Evolutionary conservation across 64 coral and sea anemone species (phyloP), one percentile per base, ranked within the genome.

Genomic region (Astreopora myriophthalma): DNA sequence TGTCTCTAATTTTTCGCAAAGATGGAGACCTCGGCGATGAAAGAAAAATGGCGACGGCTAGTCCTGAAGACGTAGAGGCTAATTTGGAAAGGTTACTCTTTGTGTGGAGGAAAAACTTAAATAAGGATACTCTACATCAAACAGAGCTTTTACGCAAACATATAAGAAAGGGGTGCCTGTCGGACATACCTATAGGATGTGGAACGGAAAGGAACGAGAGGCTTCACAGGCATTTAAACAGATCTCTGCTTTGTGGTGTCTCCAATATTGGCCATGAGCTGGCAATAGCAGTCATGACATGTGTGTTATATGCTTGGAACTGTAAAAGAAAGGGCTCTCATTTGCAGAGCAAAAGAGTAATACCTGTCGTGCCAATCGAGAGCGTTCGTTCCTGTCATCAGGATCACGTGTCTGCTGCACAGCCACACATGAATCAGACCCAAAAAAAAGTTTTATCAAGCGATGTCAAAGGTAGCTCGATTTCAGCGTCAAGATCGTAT

Each of bases 221-320:
- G 12, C 73, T 98, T 48, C 96, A 98, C 19, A 42, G 92, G 29
- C 87, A 92, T 34, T 42, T 98, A 19, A 81, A 94, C 8, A 81
- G 95, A 39, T 95, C 93, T 20, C 48, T 92, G 13, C 71, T 98
- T 3, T 88, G 89, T 48, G 89, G 90, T 90, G 93, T 92, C 0
- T 89, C 93, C 20, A 87, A 92, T 8, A 71, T 98, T 6, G 92
- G 93, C 2, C 96, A 93, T 29, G 86, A 98, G 70, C 93, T 98
- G 3, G 96, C 96, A 9, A 65, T 98, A 66, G 96, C 96, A 25
- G 79, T 93, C 1, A 48, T 98, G 31, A 94, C 93, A 6, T 98
- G 90, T 83, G 88, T 89, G 40, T 78, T 98, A 64, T 94, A 85
- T 93, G 93, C 93, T 3, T 98, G 96, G 96, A 98, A 98, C 64